Base-by-base conservation (phyloP, 2,113 vertebrate genomes). In the Prinia subflava region DNA sequence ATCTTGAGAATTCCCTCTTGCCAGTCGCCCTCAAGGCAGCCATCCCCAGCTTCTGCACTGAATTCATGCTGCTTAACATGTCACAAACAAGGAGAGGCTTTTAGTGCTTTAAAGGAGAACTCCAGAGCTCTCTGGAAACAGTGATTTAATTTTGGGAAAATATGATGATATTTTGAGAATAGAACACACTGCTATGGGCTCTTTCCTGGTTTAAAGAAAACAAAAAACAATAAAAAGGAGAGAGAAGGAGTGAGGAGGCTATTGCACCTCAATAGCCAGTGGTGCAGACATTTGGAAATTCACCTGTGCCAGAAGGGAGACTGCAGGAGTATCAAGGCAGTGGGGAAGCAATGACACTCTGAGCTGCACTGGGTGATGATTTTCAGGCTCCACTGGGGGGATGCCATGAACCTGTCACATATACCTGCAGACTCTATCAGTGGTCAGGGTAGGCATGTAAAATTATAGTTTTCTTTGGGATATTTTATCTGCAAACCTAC, bases 301-400 rank as follows among this genome's bases (percentile, higher is more conserved):
- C 33, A 59, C 6, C 47, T 68, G 53, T 68, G 53, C 8, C 63
- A 64, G 33, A 63, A 68, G 33, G 19, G 44, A 46, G 37, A 23
- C 27, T 27, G 21, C 1, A 4, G 17, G 21, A 35, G 2, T 12
- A 47, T 17, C 17, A 50, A 41, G 14, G 16, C 47, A 49, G 10
- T 35, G 41, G 30, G 39, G 65, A 80, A 63, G 46, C 11, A 19
- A 5, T 17, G 18, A 37, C 1, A 2, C 6, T 13, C 9, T 24
- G 46, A 76, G 35, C 27, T 57, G 30, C 1, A 0, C 0, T n/a
- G 39, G 8, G 9, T 41, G 44, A 41, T 20, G 35, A 35, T 59
- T 76, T 59, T 46, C 44, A 67, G 65, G 24, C 10, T 37, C 19
- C 1, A 0, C 4, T 0, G 0, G 44, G 27, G 9, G 35, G 30